phyloP scores from a whole-genome alignment of 2,797 vertebrate species.

The Glossophaga mutica region DNA sequence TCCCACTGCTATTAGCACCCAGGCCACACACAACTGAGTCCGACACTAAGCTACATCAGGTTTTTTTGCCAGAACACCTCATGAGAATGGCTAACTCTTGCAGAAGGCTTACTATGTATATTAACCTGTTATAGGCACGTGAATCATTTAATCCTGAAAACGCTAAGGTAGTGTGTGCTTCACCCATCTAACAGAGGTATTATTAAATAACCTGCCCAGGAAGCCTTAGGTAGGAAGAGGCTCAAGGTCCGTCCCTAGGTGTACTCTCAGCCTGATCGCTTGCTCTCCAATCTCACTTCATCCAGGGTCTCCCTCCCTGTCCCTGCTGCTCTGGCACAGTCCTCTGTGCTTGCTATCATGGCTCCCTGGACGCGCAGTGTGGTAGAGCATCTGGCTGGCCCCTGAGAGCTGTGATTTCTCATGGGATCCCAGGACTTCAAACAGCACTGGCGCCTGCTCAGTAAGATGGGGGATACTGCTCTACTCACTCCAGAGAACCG shows the following conservation, averaged over 20 bases:
- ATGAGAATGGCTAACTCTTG: background rate
- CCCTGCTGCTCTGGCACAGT: background rate
- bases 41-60: background rate
- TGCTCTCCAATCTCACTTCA: background rate
- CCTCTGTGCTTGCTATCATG: background rate
- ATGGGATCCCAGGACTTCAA: background rate
- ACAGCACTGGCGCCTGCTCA: background rate
- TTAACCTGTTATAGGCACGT: background rate
- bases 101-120: background rate
- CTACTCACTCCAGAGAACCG: background rate
- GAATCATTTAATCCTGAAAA: background rate
- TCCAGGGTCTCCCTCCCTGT: background rate
- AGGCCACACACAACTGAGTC: background rate
- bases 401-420: background rate
- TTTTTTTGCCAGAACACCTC: background rate
- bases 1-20: background rate
- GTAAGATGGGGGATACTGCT: background rate
- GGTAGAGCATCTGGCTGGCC: background rate
- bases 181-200: background rate
- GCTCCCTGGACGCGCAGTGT: background rate
- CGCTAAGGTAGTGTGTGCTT: background rate
- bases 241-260: background rate
- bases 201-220: background rate
- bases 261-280: background rate
- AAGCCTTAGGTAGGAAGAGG: background rate